Evolutionary conservation across 1,140 invertebrate genomes (phyloP), one percentile per base, ranked within the genome.

Genomic region (Galleria mellonella): DNA sequence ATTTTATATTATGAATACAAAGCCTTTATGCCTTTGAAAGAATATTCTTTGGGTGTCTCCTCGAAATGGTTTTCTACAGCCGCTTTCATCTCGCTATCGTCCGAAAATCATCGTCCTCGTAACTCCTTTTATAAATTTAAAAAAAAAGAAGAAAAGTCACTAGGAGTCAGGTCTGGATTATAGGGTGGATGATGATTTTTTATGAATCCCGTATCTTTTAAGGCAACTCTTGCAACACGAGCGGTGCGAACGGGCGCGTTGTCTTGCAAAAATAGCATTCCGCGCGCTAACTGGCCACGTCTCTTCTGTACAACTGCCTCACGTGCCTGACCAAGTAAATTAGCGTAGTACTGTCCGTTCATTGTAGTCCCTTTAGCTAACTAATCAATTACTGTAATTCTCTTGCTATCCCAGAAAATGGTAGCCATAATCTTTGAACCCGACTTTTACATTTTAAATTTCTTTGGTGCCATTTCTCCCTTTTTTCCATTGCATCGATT

Each of bases 341-440:
- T 12, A 8, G 55, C 38, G 11, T 53, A 43, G 32, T 53, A 50
- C 1, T 58, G 6, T 4, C 29, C 43, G 14, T 50, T 58, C 30
- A 50, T 53, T 41, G 43, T 58, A 41, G 43, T 49, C 29, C 39
- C 39, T 44, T 53, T 50, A 32, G 48, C 45, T 13, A 51, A 9
- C 32, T 45, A 51, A 36, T 57, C 47, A 13, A 55, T 55, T 0
- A 47, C 9, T 36, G 52, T 15, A 47, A 46, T 52, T 37, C 45
- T 35, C 36, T 1, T 1, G 31, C n/a, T n/a, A n/a, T n/a, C n/a
- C n/a, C n/a, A n/a, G n/a, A n/a, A n/a, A n/a, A n/a, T n/a, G n/a
- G n/a, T n/a, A n/a, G n/a, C n/a, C n/a, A n/a, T n/a, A n/a, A n/a
- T n/a, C n/a, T n/a, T n/a, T n/a, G n/a, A n/a, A n/a, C n/a, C n/a